A percentile compares a stretch with the other conserved stretches of the same genome.
phyloP scores from a whole-genome alignment of 1,140 invertebrate genomes.

The Ceratina japonica region DNA sequence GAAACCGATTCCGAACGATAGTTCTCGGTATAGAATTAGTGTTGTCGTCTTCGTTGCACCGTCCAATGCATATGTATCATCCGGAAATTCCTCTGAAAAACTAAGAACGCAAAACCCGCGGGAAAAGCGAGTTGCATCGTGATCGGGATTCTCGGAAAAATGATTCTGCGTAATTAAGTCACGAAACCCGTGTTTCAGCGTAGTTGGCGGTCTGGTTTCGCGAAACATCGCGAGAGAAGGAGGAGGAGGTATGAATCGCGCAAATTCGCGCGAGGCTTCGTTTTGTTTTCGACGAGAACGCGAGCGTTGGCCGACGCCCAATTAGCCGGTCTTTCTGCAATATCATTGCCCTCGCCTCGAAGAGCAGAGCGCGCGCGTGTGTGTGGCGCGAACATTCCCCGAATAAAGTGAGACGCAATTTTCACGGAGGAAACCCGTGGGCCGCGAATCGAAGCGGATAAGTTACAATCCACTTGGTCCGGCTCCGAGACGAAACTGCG shows the following conservation, averaged over 20 bases:
- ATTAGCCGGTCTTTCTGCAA: constrained; percentile 52
- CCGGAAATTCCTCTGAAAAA: not conserved
- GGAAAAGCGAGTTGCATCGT: not conserved
- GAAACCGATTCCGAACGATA: too few species aligned
- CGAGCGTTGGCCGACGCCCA: constrained; percentile 50
- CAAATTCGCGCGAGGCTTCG: not conserved
- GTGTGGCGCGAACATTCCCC: not conserved
- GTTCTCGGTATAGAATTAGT: not conserved
- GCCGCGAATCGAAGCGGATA: not conserved
- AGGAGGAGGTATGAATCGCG: too few species aligned
- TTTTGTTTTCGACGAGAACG: constrained; percentile 30
- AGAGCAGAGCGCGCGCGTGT: not conserved
- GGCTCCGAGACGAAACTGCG: too few species aligned
- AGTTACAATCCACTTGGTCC: not conserved
- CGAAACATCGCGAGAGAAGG: too few species aligned
- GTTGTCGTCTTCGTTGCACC: not conserved
- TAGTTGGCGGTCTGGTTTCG: not conserved
- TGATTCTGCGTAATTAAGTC: not conserved
- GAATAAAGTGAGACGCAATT: constrained; percentile 24
- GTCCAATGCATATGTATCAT: not conserved
- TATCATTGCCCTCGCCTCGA: constrained; percentile 22
- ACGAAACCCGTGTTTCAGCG: too few species aligned
- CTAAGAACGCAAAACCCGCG: not conserved
- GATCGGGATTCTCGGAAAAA: not conserved
- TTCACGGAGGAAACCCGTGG: constrained; percentile 13